These are phyloP conservation scores for Etheostoma perlongum DNA, from an alignment of 2,797 vertebrate genomes.

Conservation along the genomic window DNA sequence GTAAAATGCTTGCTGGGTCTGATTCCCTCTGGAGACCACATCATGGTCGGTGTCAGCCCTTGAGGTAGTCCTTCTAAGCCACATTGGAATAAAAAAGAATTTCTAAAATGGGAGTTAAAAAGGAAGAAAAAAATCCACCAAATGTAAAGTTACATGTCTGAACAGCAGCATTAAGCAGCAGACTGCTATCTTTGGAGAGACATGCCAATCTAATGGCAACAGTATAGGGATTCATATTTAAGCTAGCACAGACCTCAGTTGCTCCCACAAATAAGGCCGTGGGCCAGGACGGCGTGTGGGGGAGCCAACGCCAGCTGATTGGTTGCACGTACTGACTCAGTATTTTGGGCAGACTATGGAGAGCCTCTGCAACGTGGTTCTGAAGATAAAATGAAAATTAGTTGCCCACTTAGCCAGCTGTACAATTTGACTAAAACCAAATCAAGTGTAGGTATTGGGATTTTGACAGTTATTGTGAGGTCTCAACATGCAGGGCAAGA, in stretches of 20 bases:
- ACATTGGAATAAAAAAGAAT: slow-evolving; percentile 32
- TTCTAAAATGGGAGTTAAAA: slow-evolving; percentile 22
- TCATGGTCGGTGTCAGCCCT: slow-evolving; percentile 33
- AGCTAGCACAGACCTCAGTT: slow-evolving; percentile 42
- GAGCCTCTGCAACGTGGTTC: slow-evolving; percentile 49
- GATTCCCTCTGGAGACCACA: slow-evolving; percentile 24
- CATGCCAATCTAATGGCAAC: slow-evolving; percentile 29
- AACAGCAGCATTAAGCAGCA: slow-evolving; percentile 24
- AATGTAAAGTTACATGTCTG: slow-evolving; percentile 33
- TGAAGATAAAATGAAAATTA: slow-evolving; percentile 63
- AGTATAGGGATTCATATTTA: slow-evolving; percentile 29
- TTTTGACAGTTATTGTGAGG: slow-evolving; percentile 37
- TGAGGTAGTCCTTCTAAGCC: slow-evolving; percentile 35
- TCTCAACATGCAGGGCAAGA: neutral
- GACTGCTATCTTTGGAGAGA: slow-evolving; percentile 43
- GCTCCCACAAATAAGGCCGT: slow-evolving; percentile 45
- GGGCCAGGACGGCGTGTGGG: slow-evolving; percentile 15
- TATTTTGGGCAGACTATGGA: slow-evolving; percentile 38
- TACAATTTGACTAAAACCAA: slow-evolving; percentile 45
- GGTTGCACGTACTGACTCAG: slow-evolving; percentile 59
- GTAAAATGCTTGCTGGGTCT: slow-evolving; percentile 10
- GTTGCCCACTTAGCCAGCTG: slow-evolving; percentile 56
- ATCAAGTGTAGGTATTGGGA: slow-evolving; percentile 43
- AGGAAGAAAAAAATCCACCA: neutral
- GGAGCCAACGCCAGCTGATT: slow-evolving; percentile 66